Evolutionary conservation across 2,888 invertebrate genomes (phyloP).

Genomic region (Eupithecia pulchellata): DNA sequence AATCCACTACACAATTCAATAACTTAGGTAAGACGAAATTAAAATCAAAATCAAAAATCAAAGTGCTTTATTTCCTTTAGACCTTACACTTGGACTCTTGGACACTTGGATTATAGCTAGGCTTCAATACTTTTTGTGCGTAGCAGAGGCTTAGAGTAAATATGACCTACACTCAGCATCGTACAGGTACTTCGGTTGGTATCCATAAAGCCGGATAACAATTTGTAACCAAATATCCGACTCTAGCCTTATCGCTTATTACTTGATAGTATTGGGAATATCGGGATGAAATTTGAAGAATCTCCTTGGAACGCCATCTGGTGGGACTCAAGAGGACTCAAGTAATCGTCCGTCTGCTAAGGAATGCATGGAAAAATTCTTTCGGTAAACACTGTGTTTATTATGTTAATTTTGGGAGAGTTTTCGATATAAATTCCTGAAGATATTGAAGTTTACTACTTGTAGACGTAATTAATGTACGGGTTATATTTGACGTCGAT

Average conservation of each 20-base stretch:
- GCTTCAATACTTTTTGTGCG: too few species aligned
- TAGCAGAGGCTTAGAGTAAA: too few species aligned
- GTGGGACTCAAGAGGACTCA: constrained; percentile 47
- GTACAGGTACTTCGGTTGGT: not conserved
- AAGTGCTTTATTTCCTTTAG: too few species aligned
- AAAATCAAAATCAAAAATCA: too few species aligned
- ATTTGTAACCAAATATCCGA: not conserved
- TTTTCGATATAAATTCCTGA: constrained; percentile 56
- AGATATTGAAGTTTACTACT: constrained; percentile 42
- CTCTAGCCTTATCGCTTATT: not conserved
- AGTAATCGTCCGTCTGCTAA: constrained; percentile 52
- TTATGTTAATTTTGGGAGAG: constrained; percentile 57
- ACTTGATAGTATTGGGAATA: constrained; percentile 67
- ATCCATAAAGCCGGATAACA: constrained; percentile 1
- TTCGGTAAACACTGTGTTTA: constrained; percentile 66
- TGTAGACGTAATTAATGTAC: constrained; percentile 13
- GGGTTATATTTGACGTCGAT: constrained; percentile 7
- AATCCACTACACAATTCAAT: too few species aligned
- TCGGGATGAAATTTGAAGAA: constrained; percentile 58
- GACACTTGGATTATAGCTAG: too few species aligned
- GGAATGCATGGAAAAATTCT: constrained; percentile 48
- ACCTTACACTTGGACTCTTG: too few species aligned
- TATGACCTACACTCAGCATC: too few species aligned
- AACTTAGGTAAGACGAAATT: too few species aligned
- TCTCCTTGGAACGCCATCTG: constrained; percentile 54